Conservation (phyloP, 2,888 invertebrate genomes). For the Labia minor region DNA sequence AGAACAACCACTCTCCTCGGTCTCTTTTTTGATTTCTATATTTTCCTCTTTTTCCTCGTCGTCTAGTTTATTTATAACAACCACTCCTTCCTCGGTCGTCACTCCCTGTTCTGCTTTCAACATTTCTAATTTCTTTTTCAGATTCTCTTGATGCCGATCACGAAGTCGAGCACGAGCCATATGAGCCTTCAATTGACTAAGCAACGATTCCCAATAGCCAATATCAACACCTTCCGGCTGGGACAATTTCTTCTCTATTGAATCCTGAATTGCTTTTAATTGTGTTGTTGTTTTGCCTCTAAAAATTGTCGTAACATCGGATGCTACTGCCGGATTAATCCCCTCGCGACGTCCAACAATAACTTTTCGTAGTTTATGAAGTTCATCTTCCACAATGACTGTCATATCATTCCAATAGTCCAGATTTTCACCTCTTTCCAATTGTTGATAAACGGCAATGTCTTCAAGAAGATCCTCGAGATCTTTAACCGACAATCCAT, state of each 20-base stretch:
- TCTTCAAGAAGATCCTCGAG: slow-evolving; percentile 93
- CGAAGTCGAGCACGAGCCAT: slow-evolving; percentile 85
- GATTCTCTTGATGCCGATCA: slow-evolving; percentile 83
- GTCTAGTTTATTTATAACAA: too few species aligned
- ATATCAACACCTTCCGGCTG: slow-evolving; percentile 86
- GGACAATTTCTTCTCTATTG: slow-evolving; percentile 77
- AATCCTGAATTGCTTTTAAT: slow-evolving; percentile 66
- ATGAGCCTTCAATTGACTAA: slow-evolving; percentile 91
- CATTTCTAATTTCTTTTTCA: slow-evolving; percentile 76
- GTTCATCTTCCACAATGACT: slow-evolving; percentile 86
- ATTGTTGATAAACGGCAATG: slow-evolving; percentile 78
- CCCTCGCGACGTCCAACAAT: slow-evolving; percentile 55
- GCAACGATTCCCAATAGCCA: slow-evolving; percentile 93
- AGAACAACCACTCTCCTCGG: slow-evolving; percentile 31
- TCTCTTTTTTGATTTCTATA: slow-evolving; percentile 30
- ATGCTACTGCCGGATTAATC: slow-evolving; percentile 83
- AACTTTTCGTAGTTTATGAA: slow-evolving; percentile 70
- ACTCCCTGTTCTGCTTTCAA: slow-evolving; percentile 77
- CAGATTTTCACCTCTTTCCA: slow-evolving; percentile 78
- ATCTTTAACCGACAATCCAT: slow-evolving; percentile 79
- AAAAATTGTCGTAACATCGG: slow-evolving; percentile 81
- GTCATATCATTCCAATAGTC: slow-evolving; percentile 95
- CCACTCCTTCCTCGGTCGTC: slow-evolving; percentile 31
- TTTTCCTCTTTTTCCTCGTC: background rate
- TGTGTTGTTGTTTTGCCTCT: slow-evolving; percentile 86